Base-by-base conservation (phyloP, 2,888 invertebrate genomes). In the Apeira syringaria region DNA sequence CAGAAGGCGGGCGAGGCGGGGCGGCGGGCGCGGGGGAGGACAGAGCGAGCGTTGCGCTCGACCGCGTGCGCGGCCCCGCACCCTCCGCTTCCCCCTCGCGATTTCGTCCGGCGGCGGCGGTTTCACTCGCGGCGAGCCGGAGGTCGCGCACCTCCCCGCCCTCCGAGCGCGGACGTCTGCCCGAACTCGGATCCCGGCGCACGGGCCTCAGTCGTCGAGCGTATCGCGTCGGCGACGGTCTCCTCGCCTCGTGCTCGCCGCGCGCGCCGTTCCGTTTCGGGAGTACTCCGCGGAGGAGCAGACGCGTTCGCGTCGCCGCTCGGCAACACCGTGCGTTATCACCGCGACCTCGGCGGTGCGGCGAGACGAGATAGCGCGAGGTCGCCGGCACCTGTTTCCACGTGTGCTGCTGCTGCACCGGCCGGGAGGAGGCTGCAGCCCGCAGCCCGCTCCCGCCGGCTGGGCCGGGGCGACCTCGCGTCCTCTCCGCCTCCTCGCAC, bases 291-390 rank as follows among this genome's bases (percentile, higher is more conserved):
- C 68, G 67, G 71, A 71, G 70, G 72, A 68, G 69, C 74, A 78
- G 81, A 79, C 79, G 73, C 73, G 74, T 74, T 63, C 75, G 73
- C 53, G 69, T 67, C 71, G 71, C 66, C 56, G 74, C 71, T 81
- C 77, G 54, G 69, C 85, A 85, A 85, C 85, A 87, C 82, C 79
- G 79, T 80, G 74, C 80, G 86, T 88, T 88, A 88, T 88, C 88
- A 86, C 70, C 74, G 76, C 79, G 83, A 82, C 85, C 81, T 84
- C 88, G 85, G 68, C 74, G 80, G 74, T 81, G 68, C 74, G 80
- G 74, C 81, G 83, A 80, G 82, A 81, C 84, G 77, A 83, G 85
- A 82, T 83, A 84, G 80, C 68, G 83, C 80, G 88, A 88, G 85
- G 85, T 84, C 85, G 83, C 68, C 82, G 84, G 80, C 86, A 86